Evolutionary conservation across 2,113 vertebrate species (phyloP).

Genomic region (Ceyx melanurus): DNA sequence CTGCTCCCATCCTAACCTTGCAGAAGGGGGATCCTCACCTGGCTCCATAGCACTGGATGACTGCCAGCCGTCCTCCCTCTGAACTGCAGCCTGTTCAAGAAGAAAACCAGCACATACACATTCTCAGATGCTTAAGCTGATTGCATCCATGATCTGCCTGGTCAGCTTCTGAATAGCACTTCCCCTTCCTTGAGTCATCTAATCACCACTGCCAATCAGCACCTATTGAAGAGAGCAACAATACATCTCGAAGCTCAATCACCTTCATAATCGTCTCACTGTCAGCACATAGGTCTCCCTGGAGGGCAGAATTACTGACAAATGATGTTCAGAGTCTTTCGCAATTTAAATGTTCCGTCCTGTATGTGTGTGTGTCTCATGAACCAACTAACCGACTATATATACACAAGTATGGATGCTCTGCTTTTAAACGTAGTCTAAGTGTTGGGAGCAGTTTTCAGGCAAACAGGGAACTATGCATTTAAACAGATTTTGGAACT

Average conservation of each 20-base stretch:
- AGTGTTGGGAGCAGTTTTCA: not conserved
- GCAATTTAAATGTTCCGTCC: conserved; percentile 7
- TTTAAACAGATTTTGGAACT: not conserved
- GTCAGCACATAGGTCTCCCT: not conserved
- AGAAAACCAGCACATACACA: not conserved
- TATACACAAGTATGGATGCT: not conserved
- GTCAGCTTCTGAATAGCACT: conserved; percentile 4
- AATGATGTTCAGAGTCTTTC: conserved; percentile 19
- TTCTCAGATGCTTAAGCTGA: not conserved
- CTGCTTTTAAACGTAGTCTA: not conserved
- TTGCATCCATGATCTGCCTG: conserved; percentile 24
- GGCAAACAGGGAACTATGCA: not conserved
- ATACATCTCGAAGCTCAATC: conserved; percentile 36
- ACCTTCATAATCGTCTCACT: conserved; percentile 4
- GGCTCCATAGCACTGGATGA: not conserved
- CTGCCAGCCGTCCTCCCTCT: not conserved
- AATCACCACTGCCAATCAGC: conserved; percentile 52
- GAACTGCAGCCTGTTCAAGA: not conserved
- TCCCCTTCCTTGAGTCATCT: not conserved
- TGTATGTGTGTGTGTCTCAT: rapidly evolving
- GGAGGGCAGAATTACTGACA: conserved; percentile 14
- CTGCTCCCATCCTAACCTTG: not conserved
- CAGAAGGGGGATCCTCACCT: not conserved
- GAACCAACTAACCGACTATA: not conserved
- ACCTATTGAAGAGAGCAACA: conserved; percentile 51